phyloP scores from a whole-genome alignment of 1,140 invertebrate genomes.

The Dendroctonus valens region DNA sequence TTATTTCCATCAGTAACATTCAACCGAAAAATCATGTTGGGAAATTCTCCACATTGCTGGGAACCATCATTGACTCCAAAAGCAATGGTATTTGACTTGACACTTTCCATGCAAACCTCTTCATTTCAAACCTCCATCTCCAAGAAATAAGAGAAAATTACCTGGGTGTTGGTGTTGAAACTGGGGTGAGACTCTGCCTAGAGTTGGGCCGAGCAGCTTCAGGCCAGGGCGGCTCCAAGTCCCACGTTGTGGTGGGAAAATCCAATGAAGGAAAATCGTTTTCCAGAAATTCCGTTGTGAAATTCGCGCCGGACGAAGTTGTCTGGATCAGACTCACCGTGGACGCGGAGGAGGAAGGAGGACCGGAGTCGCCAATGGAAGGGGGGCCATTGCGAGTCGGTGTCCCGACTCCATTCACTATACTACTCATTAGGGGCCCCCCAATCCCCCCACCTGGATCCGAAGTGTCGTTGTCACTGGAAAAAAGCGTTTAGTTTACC shows the following conservation, averaged over 20 bases:
- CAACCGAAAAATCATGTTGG: no score
- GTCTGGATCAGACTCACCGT: constrained; percentile 23
- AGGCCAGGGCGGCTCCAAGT: constrained; percentile 51
- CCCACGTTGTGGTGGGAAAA: constrained; percentile 58
- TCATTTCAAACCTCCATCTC: no score
- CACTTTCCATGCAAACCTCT: no score
- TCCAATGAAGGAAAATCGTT: constrained; percentile 62
- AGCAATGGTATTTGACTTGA: no score
- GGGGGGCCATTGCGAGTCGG: constrained; percentile 42
- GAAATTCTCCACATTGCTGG: background rate
- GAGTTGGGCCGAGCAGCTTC: constrained; percentile 56
- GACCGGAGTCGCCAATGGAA: constrained; percentile 30
- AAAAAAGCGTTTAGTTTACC: constrained; percentile 5
- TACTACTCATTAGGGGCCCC: constrained; percentile 64
- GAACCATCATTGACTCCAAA: no score
- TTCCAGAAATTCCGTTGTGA: constrained; percentile 50
- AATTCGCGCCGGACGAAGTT: constrained; percentile 43
- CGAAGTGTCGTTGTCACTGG: constrained; percentile 54
- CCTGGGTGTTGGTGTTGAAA: constrained; percentile 52
- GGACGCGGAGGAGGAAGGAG: constrained; percentile 44
- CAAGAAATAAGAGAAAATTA: background rate
- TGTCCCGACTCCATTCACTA: constrained; percentile 57
- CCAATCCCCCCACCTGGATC: constrained; percentile 54
- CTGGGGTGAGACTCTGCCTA: constrained; percentile 55
- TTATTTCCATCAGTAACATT: no score